A percentile compares a stretch with the other conserved stretches of the same genome.
Evolutionary conservation across 2,113 vertebrate species (phyloP).

Genomic region (Ceyx cyanopectus): DNA sequence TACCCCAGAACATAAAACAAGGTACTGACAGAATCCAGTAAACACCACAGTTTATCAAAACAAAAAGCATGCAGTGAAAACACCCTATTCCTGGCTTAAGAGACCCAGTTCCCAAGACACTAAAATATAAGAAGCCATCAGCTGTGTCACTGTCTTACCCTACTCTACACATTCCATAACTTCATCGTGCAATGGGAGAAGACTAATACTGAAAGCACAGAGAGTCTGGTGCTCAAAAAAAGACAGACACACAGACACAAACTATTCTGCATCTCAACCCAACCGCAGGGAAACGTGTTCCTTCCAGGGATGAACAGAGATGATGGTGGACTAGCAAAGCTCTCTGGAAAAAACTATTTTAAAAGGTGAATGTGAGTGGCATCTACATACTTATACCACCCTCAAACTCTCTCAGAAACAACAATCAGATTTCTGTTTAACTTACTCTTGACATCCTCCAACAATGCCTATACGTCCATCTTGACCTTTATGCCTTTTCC

Average conservation of each 20-base stretch:
- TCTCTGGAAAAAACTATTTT: neutral
- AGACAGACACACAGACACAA: neutral
- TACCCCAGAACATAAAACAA: neutral
- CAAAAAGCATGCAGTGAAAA: neutral
- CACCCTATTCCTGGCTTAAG: neutral
- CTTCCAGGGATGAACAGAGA: neutral
- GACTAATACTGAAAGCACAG: neutral
- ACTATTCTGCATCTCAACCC: neutral
- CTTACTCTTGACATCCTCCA: slow-evolving; percentile 96
- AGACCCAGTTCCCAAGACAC: neutral
- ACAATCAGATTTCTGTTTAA: neutral
- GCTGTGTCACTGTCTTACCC: neutral
- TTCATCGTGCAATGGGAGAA: neutral
- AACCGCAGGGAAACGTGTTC: neutral
- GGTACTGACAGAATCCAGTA: neutral
- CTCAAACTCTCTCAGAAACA: neutral
- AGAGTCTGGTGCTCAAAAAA: neutral
- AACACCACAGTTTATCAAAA: neutral
- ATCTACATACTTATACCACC: neutral
- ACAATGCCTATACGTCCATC: slow-evolving; percentile 92
- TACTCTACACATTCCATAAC: neutral
- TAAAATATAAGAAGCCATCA: neutral
- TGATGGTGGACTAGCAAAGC: neutral
- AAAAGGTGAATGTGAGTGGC: neutral
- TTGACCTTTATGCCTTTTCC: slow-evolving; percentile 94